Base-by-base conservation (phyloP, 2,888 invertebrate genomes). In the Latheticus oryzae region DNA sequence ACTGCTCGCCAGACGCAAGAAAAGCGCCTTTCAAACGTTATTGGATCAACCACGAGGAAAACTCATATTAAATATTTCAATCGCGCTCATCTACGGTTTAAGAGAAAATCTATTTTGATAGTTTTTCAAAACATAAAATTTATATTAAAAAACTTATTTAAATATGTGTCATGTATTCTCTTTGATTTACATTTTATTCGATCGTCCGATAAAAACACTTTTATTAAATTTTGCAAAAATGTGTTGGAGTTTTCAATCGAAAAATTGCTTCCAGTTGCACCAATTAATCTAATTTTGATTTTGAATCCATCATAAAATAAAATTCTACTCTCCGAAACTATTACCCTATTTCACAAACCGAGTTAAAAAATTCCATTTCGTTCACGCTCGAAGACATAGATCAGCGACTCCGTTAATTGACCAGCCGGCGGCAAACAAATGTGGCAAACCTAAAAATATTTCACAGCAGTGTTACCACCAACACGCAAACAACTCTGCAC, bases 391-490 rank as follows among this genome's bases (percentile, higher is more conserved):
- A 15, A 35, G 53, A 43, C 43, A 53, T 50, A 56, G 56, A 56
- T 48, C 50, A 50, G 19, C 42, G 26, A 30, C 48, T 40, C 50
- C 56, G 50, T 42, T 56, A 56, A 56, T 56, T 56, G 56, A 56
- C 56, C 50, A 48, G 33, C 56, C 56, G 32, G 7, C 48, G 50
- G 56, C 56, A 33, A 50, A 42, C 48, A 35, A 56, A 56, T 56
- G 56, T 42, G 56, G 56, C 50, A 48, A 48, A 50, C 56, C 42
- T 42, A 50, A 50, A 56, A 56, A 56, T 56, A 56, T 40, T 56
- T 56, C 35, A 48, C 35, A 9, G 3, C 38, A 24, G 52, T 42
- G 43, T 33, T 43, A 26, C 45, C 45, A 33, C 54, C 24, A 23
- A 38, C 47, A 47, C 45, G 54, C 54, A 54, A 54, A 45, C 54